A percentile compares a stretch with the other conserved stretches of the same genome.
Conservation (phyloP, 2,888 invertebrate genomes). For the Orchesella flavescens region DNA sequence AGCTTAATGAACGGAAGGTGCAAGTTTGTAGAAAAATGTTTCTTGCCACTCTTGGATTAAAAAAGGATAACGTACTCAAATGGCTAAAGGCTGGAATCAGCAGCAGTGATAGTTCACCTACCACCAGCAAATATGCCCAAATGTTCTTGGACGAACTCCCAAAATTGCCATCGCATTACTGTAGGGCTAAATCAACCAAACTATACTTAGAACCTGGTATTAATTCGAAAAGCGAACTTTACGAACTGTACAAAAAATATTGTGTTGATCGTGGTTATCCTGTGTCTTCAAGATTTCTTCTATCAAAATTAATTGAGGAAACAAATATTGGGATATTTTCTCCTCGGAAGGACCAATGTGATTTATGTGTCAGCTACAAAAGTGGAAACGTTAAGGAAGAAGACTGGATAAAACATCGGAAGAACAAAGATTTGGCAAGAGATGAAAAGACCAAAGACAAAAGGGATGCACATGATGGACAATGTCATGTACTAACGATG, state of each 20-base stretch:
- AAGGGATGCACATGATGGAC: conserved; percentile 48
- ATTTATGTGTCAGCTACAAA: conserved; percentile 67
- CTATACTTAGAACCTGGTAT: conserved; percentile 16
- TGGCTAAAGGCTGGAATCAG: conserved; percentile 13
- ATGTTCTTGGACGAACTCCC: conserved; percentile 30
- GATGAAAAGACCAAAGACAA: conserved; percentile 59
- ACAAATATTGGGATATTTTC: conserved; percentile 35
- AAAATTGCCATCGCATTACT: conserved; percentile 44
- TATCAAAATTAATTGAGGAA: background rate
- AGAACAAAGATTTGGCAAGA: conserved; percentile 62
- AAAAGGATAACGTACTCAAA: background rate
- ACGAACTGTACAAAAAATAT: background rate
- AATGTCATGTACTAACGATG: conserved; percentile 69
- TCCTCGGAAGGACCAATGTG: conserved; percentile 53
- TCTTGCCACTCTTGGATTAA: conserved; percentile 21
- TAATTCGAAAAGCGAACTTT: background rate
- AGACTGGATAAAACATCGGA: conserved; percentile 52
- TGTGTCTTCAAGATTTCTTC: background rate
- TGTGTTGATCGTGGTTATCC: background rate
- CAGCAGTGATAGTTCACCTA: background rate
- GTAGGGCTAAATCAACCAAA: conserved; percentile 7
- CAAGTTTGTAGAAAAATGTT: conserved; percentile 51
- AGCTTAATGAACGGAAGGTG: background rate
- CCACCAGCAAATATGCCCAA: background rate
- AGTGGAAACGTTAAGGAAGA: conserved; percentile 59